Percentiles rank a stretch among this genome's conserved stretches.
phyloP scores from a whole-genome alignment of 2,888 invertebrate genomes.

The Caenorhabditis drosophilae region DNA sequence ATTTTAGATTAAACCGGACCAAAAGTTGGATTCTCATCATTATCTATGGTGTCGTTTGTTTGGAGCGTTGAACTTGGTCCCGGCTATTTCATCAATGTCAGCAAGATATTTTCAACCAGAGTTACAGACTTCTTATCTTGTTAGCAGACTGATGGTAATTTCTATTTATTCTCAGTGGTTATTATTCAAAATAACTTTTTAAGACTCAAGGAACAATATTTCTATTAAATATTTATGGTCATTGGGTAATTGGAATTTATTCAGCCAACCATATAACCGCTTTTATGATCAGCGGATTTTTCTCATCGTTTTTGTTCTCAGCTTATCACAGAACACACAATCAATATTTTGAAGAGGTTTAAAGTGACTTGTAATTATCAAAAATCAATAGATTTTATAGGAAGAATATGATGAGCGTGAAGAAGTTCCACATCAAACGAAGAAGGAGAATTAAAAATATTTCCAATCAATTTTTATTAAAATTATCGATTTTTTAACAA shows the following conservation, averaged over 20 bases:
- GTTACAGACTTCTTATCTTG: slow-evolving; percentile 53
- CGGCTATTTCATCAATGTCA: slow-evolving; percentile 54
- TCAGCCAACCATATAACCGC: slow-evolving; percentile 58
- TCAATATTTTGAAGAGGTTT: slow-evolving; percentile 27
- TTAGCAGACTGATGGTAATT: slow-evolving; percentile 54
- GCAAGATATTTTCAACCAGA: slow-evolving; percentile 50
- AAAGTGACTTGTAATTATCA: slow-evolving; percentile 1
- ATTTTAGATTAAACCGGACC: slow-evolving; percentile 54
- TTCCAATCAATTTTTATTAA: not conserved
- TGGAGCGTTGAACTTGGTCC: slow-evolving; percentile 47
- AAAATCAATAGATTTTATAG: no score
- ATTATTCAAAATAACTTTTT: slow-evolving; percentile 9
- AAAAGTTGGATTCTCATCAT: slow-evolving; percentile 58
- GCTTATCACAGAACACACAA: slow-evolving; percentile 48
- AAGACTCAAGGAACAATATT: slow-evolving; percentile 63
- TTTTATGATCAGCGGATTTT: slow-evolving; percentile 66
- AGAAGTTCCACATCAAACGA: no score
- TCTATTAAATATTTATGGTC: slow-evolving; percentile 52
- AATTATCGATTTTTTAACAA: no score
- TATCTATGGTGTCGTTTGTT: slow-evolving; percentile 61
- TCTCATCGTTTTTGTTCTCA: slow-evolving; percentile 63
- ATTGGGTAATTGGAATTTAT: slow-evolving; percentile 53
- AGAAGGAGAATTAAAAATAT: not conserved
- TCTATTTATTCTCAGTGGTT: not conserved
- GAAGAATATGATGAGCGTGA: no score